phyloP scores from a whole-genome alignment of 2,797 vertebrate species.

The Dicrostonyx torquatus region DNA sequence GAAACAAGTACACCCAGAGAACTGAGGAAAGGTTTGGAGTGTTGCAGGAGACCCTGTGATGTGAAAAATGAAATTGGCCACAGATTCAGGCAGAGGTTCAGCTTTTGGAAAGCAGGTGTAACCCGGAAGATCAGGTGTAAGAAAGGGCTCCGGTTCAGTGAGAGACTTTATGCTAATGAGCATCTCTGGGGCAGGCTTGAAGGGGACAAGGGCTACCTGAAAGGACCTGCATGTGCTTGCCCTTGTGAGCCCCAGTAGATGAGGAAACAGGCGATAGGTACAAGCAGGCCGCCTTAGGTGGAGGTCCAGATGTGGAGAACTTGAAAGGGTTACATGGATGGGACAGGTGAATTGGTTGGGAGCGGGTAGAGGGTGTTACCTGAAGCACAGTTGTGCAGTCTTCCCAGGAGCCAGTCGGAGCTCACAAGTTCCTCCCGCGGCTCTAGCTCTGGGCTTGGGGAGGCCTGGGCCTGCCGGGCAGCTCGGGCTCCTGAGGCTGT shows the following conservation, averaged over 20 bases:
- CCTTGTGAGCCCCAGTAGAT: neutral
- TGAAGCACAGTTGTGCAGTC: conserved; percentile 56
- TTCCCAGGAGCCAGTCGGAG: neutral
- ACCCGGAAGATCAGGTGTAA: neutral
- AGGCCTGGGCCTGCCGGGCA: conserved; percentile 29
- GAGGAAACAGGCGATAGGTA: neutral
- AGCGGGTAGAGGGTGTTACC: conserved; percentile 48
- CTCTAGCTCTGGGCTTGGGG: conserved; percentile 49
- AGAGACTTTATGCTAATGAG: neutral
- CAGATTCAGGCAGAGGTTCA: neutral
- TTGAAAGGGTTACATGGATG: neutral
- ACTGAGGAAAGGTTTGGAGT: neutral
- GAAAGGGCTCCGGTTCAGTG: neutral
- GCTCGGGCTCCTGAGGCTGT: conserved; percentile 72
- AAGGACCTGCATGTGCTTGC: neutral
- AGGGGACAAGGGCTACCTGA: neutral
- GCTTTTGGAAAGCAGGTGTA: neutral
- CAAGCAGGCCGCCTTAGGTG: neutral
- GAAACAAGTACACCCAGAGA: neutral
- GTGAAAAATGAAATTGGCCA: neutral
- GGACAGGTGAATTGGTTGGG: neutral
- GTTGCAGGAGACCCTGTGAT: neutral
- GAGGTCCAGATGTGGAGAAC: neutral
- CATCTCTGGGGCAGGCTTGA: neutral
- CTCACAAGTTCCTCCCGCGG: conserved; percentile 9